Evolutionary conservation across 2,888 invertebrate genomes (phyloP), one percentile per base, ranked within the genome.

Genomic region (Hydroisotoma schaefferi): DNA sequence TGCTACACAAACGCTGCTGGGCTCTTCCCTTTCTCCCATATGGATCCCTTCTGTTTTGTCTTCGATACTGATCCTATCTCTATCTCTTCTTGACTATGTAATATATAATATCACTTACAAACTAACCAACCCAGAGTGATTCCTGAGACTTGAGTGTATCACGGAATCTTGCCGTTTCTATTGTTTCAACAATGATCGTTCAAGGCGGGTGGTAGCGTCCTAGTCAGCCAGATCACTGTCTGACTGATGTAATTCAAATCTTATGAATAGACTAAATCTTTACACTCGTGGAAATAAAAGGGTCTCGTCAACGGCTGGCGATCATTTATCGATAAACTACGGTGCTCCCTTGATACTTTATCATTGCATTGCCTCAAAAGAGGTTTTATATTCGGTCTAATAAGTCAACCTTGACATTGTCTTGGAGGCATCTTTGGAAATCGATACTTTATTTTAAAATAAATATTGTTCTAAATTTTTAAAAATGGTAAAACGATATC

Each of bases 41-140:
- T 48, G 46, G 15, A 20, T 27, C 49, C 25, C 20, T 49, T 29
- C 49, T 40, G 22, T 48, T 10, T 56, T 47, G 38, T 38, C 48
- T 23, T 54, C 57, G 60, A 61, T 57, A 65, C 60, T 61, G 57
- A 65, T 65, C 65, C 65, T 62, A 61, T 65, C 63, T 56, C 38
- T 20, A 26, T 3, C n/a, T 28, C 48, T 33, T 43, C 8, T 22
- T 18, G 25, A 55, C 55, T 51, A 40, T 40, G 20, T 40, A 18
- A 4, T 10, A 18, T 15, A 33, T 26, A 48, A 43, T 58, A 58
- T 53, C 53, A 53, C 53, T 29, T 52, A 38, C 47, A n/a, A n/a
- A 38, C 57, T 33, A 55, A 43, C 48, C 27, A 49, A 25, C 33
- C n/a, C 58, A 58, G 26, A 49, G 49, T 49, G 53, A 58, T 40